Evolutionary conservation across 2,888 invertebrate species (phyloP).

Genomic region (Eilema caniola): DNA sequence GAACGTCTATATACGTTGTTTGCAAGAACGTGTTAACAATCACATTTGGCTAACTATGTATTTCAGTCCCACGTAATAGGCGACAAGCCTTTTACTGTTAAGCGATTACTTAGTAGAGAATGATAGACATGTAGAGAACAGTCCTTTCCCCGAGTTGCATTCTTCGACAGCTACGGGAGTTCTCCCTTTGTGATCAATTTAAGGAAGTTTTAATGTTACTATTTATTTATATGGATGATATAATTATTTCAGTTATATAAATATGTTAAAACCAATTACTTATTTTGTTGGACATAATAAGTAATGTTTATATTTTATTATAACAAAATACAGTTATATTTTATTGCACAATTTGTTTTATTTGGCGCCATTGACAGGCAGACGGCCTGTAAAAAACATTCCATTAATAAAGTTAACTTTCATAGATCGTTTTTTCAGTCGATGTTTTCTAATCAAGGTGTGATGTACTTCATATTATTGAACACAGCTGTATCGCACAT

Average conservation of each 20-base stretch:
- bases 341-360: conserved; percentile 41
- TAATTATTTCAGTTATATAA: conserved; percentile 1
- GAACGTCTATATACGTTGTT: too few species aligned
- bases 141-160: too few species aligned
- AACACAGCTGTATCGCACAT: too few species aligned
- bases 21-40: not conserved
- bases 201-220: conserved; percentile 5
- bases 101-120: too few species aligned
- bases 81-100: too few species aligned
- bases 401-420: too few species aligned
- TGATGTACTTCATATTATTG: too few species aligned
- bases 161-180: not conserved
- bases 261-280: conserved; percentile 21
- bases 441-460: too few species aligned
- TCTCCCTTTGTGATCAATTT: not conserved
- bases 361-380: not conserved
- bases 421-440: too few species aligned
- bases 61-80: too few species aligned
- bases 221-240: not conserved
- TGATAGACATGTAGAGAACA: too few species aligned
- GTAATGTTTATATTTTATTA: conserved; percentile 62
- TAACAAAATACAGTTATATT: conserved; percentile 55
- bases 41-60: not conserved
- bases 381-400: too few species aligned
- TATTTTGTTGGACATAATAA: conserved; percentile 45